phyloP scores from a whole-genome alignment of 2,797 vertebrate species.

The Scomberomorus guttatus region DNA sequence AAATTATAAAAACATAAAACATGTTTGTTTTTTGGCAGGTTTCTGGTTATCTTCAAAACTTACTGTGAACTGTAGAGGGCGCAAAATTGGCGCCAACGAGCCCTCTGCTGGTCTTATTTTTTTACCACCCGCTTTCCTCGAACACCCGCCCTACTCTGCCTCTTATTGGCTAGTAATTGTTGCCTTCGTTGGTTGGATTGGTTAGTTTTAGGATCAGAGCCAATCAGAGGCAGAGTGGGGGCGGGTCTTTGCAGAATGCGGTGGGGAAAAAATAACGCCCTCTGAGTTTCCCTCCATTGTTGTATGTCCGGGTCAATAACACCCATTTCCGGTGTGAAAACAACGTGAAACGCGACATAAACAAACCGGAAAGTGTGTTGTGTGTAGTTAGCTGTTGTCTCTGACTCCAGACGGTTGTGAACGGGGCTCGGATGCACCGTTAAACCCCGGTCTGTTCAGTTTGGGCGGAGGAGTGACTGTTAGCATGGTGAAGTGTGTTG shows the following conservation, averaged over 20 bases:
- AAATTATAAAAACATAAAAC: too few relatives aligned
- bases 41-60: too few relatives aligned
- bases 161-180: too few relatives aligned
- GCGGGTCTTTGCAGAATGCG: too few relatives aligned
- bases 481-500: slow-evolving; percentile 84
- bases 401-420: fast-evolving
- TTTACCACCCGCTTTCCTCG: too few relatives aligned
- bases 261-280: too few relatives aligned
- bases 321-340: slow-evolving; percentile 28
- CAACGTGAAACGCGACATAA: slow-evolving; percentile 24
- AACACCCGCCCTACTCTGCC: too few relatives aligned
- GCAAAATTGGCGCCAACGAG: background rate
- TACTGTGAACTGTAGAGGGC: background rate
- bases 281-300: background rate
- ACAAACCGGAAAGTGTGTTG: slow-evolving; percentile 16
- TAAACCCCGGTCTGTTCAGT: background rate
- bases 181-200: too few relatives aligned
- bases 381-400: background rate
- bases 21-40: too few relatives aligned
- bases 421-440: background rate
- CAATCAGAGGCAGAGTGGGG: too few relatives aligned
- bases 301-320: slow-evolving; percentile 49
- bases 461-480: background rate
- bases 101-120: too few relatives aligned
- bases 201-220: too few relatives aligned